Evolutionary conservation across 2,797 vertebrate genomes (phyloP).

Genomic region (Thaleichthys pacificus): DNA sequence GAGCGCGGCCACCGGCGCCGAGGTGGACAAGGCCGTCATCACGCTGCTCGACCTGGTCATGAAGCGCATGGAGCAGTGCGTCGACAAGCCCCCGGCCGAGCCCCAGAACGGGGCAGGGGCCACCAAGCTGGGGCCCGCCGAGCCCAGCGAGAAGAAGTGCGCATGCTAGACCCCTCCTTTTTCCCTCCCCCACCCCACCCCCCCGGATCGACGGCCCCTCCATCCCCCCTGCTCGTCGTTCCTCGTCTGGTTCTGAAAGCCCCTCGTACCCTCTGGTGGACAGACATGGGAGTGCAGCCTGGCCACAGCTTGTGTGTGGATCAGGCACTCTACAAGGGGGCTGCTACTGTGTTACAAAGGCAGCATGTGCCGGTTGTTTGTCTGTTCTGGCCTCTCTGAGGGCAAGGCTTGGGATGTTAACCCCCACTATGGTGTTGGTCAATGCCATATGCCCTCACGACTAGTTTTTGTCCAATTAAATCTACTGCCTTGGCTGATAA

Average conservation of each 20-base stretch:
- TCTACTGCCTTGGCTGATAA: conserved; percentile 46
- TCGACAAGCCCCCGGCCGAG: conserved; percentile 83
- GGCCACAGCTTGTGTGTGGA: neutral
- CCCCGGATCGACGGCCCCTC: conserved; percentile 39
- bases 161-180: conserved; percentile 77
- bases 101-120: conserved; percentile 78
- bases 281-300: conserved; percentile 23
- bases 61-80: conserved; percentile 96
- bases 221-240: neutral
- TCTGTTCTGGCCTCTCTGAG: neutral
- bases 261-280: conserved; percentile 52
- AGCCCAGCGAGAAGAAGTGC: conserved; percentile 82
- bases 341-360: no score
- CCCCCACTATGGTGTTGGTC: neutral
- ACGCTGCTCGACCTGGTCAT: conserved; percentile 94
- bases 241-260: neutral
- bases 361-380: conserved; percentile 3
- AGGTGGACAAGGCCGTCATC: conserved; percentile 88
- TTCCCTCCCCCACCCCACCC: neutral
- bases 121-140: conserved; percentile 74
- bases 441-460: neutral
- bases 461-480: conserved; percentile 18
- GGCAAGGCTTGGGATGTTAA: neutral
- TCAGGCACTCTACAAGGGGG: neutral
- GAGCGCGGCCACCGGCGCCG: conserved; percentile 86